phyloP scores from a whole-genome alignment of 2,797 vertebrate species.

The Sciaenops ocellatus region DNA sequence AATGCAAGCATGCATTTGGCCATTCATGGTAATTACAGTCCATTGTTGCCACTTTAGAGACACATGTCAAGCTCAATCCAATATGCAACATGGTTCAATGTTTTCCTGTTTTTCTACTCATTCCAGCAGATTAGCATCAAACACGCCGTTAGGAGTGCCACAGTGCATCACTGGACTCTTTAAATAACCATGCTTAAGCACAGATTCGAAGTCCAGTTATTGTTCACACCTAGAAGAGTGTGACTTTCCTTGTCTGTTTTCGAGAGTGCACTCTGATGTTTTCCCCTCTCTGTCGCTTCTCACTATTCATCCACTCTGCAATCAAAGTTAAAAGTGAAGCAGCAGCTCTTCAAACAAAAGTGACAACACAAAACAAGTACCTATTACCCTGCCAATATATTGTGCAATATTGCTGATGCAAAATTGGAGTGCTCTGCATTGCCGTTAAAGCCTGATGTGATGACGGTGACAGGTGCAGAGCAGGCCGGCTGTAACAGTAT shows the following conservation, averaged over 20 bases:
- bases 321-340: conserved; percentile 24
- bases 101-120: conserved; percentile 66
- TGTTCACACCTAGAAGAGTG: conserved; percentile 48
- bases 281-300: conserved; percentile 13
- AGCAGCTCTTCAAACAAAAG: conserved; percentile 9
- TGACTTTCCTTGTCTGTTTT: conserved; percentile 29
- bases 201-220: conserved; percentile 48
- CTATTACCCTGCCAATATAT: not conserved
- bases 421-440: conserved; percentile 15
- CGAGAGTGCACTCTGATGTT: conserved; percentile 14
- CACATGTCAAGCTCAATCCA: conserved; percentile 66
- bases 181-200: conserved; percentile 41
- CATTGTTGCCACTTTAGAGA: conserved; percentile 57
- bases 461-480: conserved; percentile 38
- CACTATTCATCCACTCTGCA: conserved; percentile 9
- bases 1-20: conserved; percentile 46
- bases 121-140: conserved; percentile 82
- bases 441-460: conserved; percentile 18
- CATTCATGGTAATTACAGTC: conserved; percentile 61
- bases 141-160: conserved; percentile 46
- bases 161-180: conserved; percentile 49
- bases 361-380: conserved; percentile 21
- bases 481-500: conserved; percentile 19
- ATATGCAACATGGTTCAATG: conserved; percentile 51
- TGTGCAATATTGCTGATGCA: not conserved